phyloP scores from a whole-genome alignment of 2,888 invertebrate species.

The Calameuta idolon region DNA sequence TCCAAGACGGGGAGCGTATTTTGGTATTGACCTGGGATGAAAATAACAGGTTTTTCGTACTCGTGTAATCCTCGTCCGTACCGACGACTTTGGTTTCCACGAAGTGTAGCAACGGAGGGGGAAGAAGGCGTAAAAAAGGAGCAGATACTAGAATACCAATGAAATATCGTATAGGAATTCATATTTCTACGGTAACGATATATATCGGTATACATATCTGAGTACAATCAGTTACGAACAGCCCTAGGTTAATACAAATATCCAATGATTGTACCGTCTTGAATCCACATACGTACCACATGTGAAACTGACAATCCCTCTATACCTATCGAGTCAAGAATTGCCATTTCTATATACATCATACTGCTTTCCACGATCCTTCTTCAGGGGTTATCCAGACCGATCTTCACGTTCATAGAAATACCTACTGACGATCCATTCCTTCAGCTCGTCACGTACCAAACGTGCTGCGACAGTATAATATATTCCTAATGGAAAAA shows the following conservation, averaged over 20 bases:
- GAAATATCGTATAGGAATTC: background rate
- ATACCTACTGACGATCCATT: background rate
- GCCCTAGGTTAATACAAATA: constrained; percentile 5
- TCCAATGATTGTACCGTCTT: background rate
- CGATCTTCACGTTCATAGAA: background rate
- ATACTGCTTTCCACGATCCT: background rate
- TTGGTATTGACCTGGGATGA: background rate
- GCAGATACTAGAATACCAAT: background rate
- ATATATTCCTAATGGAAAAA: constrained; percentile 51
- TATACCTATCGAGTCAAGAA: background rate
- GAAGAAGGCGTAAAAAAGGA: background rate
- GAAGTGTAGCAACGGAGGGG: background rate
- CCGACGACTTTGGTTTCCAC: background rate
- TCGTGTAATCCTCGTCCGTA: background rate
- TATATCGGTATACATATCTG: background rate
- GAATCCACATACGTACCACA: background rate
- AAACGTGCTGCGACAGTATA: constrained; percentile 46
- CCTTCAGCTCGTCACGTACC: constrained; percentile 42
- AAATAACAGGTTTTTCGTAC: background rate
- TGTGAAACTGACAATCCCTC: background rate
- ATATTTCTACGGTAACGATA: background rate
- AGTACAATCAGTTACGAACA: background rate
- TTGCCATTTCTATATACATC: background rate
- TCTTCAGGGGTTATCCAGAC: background rate
- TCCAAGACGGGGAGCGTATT: background rate